Evolutionary conservation across 2,888 invertebrate genomes (phyloP).

Genomic region (Tipula unca): DNA sequence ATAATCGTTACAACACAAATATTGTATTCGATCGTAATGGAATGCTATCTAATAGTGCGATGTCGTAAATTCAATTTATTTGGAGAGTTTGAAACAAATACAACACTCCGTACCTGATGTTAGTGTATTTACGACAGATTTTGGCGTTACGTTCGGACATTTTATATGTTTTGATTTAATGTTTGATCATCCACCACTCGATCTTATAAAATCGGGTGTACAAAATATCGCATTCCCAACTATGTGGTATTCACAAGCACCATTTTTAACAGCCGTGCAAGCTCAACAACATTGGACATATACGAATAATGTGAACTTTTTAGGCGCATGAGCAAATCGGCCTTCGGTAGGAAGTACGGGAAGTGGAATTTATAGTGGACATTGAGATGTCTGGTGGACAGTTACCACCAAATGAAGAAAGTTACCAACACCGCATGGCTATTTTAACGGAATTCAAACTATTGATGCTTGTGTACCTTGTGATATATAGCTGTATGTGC

Average conservation of each 20-base stretch:
- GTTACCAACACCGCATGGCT: conserved; percentile 35
- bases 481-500: conserved; percentile 39
- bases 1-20: conserved; percentile 61
- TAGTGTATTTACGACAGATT: conserved; percentile 61
- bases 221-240: conserved; percentile 47
- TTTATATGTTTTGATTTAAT: conserved; percentile 79
- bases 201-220: conserved; percentile 34
- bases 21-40: conserved; percentile 70
- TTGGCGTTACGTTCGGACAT: conserved; percentile 68
- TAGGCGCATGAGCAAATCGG: conserved; percentile 52
- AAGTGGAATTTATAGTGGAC: conserved; percentile 50
- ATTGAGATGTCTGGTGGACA: neutral
- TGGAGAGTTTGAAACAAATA: conserved; percentile 45
- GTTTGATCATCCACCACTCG: conserved; percentile 60
- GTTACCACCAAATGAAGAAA: neutral
- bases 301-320: conserved; percentile 48
- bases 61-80: conserved; percentile 39
- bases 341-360: conserved; percentile 48
- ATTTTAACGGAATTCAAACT: conserved; percentile 37
- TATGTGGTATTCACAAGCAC: conserved; percentile 75
- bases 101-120: conserved; percentile 45
- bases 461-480: conserved; percentile 33
- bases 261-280: conserved; percentile 49
- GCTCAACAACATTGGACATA: conserved; percentile 53
- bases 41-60: conserved; percentile 51